These are phyloP conservation scores for Pseudonaja textilis DNA, from an alignment of 2,113 vertebrate genomes.

Conservation along the genomic window DNA sequence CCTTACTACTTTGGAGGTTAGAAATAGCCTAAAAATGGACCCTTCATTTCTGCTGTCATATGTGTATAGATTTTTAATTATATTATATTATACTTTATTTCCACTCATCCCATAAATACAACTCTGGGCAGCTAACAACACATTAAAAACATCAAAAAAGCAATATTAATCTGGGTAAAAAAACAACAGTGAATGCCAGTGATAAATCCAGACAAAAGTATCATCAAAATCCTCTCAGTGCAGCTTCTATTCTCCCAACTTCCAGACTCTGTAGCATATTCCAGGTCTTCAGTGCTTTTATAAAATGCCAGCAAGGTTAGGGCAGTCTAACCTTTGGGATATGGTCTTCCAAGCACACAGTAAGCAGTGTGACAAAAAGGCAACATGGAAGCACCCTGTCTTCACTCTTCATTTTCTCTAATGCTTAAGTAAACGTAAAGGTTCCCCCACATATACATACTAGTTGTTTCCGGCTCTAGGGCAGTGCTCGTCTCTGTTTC, in stretches of 20 bases:
- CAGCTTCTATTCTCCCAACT: neutral
- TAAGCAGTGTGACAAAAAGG: neutral
- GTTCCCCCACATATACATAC: too few relatives aligned
- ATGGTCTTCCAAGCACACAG: neutral
- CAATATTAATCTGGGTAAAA: neutral
- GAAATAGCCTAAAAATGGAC: fast-evolving
- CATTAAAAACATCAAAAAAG: neutral
- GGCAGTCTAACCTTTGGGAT: neutral
- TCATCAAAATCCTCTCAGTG: neutral
- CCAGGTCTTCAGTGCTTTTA: neutral
- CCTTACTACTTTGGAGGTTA: conserved; percentile 94
- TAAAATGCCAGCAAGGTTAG: neutral
- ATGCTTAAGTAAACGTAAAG: too few relatives aligned
- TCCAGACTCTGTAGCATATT: neutral
- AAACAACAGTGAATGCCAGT: neutral
- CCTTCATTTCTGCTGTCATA: neutral
- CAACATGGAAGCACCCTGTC: neutral
- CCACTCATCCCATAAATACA: neutral
- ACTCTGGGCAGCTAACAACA: neutral
- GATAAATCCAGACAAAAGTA: neutral
- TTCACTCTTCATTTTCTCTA: neutral
- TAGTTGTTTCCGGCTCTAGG: too few relatives aligned
- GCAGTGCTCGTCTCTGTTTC: too few relatives aligned
- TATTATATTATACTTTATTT: neutral
- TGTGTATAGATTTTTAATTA: neutral